Base-by-base conservation (phyloP, 2,888 invertebrate species). In the Cephus spinipes region DNA sequence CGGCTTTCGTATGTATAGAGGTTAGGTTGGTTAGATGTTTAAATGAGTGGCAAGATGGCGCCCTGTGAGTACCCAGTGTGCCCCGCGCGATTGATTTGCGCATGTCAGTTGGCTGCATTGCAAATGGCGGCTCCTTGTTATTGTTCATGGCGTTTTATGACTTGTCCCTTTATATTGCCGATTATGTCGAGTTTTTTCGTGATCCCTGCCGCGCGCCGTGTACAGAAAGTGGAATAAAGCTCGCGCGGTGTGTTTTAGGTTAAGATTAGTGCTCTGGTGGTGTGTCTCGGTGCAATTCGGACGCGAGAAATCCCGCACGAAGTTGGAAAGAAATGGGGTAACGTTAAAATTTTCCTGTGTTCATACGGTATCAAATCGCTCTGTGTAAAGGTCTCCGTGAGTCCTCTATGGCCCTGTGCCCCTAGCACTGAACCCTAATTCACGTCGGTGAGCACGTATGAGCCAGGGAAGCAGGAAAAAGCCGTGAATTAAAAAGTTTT, bases 121-220 rank as follows among this genome's bases (percentile, higher is more conserved):
- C 97, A 97, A 98, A 98, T 98, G 98, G 98, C 98, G 97, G 96
- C 97, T 89, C 95, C 97, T 97, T 98, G 97, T 98, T 98, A 97
- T 98, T 98, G 97, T 98, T 97, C 96, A 96, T 96, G 96, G 96
- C 95, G 96, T 96, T 91, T 91, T 90, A 90, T 90, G 91, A 91
- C 90, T 90, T 90, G 90, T 90, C 90, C 89, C 90, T 90, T 90
- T 90, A 90, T 90, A 90, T 89, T 89, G 87, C 87, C 89, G 90
- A 89, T 90, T 89, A 90, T 90, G 90, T 89, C 88, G 89, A 88
- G 87, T 90, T 87, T 88, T 88, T 89, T 89, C 86, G 88, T 85
- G 86, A 89, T 86, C 85, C 83, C 79, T 82, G 81, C 84, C 87
- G 87, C 86, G 88, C 87, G 85, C 87, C 85, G 86, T 87, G 88